phyloP scores from a whole-genome alignment of 2,888 invertebrate genomes.

The Hyalella azteca region DNA sequence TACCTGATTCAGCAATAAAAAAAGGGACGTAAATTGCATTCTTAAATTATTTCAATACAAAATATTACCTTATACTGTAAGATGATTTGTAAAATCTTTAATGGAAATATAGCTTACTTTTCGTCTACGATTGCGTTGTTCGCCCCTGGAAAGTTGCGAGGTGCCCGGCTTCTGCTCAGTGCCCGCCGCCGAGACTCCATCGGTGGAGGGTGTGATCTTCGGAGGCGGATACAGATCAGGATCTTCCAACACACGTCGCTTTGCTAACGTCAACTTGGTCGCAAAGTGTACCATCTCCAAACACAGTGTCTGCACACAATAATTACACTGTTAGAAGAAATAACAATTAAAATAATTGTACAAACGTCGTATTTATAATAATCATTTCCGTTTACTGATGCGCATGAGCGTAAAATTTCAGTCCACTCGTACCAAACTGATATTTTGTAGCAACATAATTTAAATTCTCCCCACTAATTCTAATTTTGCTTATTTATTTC shows the following conservation, averaged over 20 bases:
- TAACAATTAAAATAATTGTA: neutral
- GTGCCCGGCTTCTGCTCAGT: neutral
- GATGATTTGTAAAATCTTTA: neutral
- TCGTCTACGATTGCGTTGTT: constrained; percentile 55
- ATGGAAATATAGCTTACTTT: constrained; percentile 41
- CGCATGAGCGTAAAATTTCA: too few species aligned
- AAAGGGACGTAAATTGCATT: too few species aligned
- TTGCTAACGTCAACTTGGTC: constrained; percentile 78
- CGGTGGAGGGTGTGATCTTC: neutral
- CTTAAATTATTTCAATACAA: too few species aligned
- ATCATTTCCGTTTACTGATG: too few species aligned
- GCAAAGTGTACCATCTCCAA: constrained; percentile 79
- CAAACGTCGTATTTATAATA: neutral
- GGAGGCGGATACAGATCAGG: constrained; percentile 72
- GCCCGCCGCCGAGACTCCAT: neutral
- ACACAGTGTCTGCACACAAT: constrained; percentile 67
- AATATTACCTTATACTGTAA: too few species aligned
- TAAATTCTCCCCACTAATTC: too few species aligned
- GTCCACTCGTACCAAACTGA: too few species aligned
- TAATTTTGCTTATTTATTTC: too few species aligned
- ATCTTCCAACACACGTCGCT: constrained; percentile 82
- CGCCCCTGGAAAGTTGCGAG: constrained; percentile 47
- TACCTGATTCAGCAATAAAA: too few species aligned
- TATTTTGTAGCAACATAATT: too few species aligned
- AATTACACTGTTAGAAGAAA: neutral